A percentile compares a stretch with the other conserved stretches of the same genome.
phyloP scores from a whole-genome alignment of 2,113 vertebrate species.

The Marmota flaviventris region DNA sequence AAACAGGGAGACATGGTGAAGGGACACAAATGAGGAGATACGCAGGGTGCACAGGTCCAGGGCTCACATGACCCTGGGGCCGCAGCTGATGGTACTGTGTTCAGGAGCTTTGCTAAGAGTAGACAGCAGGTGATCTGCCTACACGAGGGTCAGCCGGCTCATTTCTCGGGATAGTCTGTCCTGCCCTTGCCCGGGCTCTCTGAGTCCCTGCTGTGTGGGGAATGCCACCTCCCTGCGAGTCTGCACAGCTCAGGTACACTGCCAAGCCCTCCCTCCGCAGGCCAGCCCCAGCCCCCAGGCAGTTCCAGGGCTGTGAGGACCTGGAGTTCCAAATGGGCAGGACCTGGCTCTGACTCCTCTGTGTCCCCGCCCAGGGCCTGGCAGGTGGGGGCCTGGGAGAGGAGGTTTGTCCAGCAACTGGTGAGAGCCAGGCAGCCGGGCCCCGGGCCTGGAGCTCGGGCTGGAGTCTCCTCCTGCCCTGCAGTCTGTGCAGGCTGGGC shows the following conservation, averaged over 20 bases:
- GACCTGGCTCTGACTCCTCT: too few relatives aligned
- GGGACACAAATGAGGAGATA: neutral
- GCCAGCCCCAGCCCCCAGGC: accelerated
- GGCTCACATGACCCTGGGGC: neutral
- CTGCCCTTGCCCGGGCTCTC: neutral
- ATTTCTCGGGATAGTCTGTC: neutral
- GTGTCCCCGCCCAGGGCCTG: too few relatives aligned
- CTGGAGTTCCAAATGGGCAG: neutral
- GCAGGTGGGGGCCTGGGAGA: too few relatives aligned
- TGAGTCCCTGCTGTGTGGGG: neutral
- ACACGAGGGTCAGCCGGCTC: neutral
- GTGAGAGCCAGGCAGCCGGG: accelerated
- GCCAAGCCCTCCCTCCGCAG: neutral
- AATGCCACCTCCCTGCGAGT: neutral
- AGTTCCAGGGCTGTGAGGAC: neutral
- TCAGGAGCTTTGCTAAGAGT: neutral
- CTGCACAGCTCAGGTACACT: neutral
- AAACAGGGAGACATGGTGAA: too few relatives aligned
- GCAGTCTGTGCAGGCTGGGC: accelerated
- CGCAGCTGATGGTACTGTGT: neutral
- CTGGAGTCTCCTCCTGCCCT: accelerated
- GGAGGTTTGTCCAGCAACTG: neutral
- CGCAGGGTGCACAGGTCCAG: too few relatives aligned
- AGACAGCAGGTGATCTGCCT: neutral
- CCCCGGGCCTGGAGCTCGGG: neutral